phyloP scores from a whole-genome alignment of 2,888 invertebrate genomes.

The Mythimna ferrago region DNA sequence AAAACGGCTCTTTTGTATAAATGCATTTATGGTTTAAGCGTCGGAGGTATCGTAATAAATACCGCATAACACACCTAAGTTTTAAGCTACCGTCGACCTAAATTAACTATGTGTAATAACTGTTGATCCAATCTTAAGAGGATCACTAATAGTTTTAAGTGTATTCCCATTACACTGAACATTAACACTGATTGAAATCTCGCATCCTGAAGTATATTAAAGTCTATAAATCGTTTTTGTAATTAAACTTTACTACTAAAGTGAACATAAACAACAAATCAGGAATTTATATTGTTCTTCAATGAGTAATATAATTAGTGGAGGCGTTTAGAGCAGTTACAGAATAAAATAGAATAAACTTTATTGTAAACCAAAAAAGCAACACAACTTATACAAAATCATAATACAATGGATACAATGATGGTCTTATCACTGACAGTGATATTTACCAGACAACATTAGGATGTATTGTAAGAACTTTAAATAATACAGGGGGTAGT shows the following conservation, averaged over 20 bases:
- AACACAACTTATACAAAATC: too few relatives aligned
- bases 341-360: too few relatives aligned
- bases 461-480: too few relatives aligned
- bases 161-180: not conserved
- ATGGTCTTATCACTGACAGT: too few relatives aligned
- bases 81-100: not conserved
- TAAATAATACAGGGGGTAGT: too few relatives aligned
- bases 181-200: constrained; percentile 35
- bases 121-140: not conserved
- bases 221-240: constrained; percentile 13
- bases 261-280: constrained; percentile 2
- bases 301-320: not conserved
- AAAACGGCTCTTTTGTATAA: too few relatives aligned
- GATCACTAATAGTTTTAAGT: not conserved
- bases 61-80: not conserved
- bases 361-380: too few relatives aligned
- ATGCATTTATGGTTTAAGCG: too few relatives aligned
- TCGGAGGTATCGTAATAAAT: not conserved
- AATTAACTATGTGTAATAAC: not conserved
- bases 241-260: constrained; percentile 33
- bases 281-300: not conserved
- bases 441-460: too few relatives aligned
- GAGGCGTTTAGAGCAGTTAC: not conserved
- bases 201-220: constrained; percentile 3
- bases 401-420: too few relatives aligned